These are phyloP conservation scores for Chitala chitala DNA, from an alignment of 2,113 vertebrate species.

Conservation along the genomic window DNA sequence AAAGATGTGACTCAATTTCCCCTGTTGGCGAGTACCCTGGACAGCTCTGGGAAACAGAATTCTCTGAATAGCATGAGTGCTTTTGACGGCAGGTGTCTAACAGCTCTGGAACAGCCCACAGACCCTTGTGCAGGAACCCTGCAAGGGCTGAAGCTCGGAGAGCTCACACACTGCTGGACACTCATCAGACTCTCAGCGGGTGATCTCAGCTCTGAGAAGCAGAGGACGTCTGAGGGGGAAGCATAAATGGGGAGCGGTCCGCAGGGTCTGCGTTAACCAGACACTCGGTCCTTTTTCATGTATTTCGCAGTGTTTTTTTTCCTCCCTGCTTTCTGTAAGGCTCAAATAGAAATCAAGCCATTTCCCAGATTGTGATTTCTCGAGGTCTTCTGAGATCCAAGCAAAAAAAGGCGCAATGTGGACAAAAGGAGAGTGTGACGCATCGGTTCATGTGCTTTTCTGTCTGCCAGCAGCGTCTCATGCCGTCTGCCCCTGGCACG, in stretches of 20 bases:
- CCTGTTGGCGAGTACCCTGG: background rate
- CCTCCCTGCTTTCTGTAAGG: background rate
- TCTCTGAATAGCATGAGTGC: background rate
- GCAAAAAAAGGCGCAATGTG: too few relatives aligned
- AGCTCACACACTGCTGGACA: background rate
- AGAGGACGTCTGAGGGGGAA: background rate
- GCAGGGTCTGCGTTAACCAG: background rate
- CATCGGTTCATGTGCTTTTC: too few relatives aligned
- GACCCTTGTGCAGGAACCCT: background rate
- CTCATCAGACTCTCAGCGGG: slow-evolving; percentile 1
- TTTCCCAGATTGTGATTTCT: background rate
- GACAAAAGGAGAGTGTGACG: too few relatives aligned
- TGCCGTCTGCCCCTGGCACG: too few relatives aligned
- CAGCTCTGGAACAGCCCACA: background rate
- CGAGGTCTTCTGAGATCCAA: background rate
- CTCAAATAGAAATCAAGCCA: background rate
- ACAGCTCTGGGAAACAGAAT: slow-evolving; percentile 5
- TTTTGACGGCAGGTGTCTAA: background rate
- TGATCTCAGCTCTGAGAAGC: background rate
- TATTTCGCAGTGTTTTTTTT: background rate
- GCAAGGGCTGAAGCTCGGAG: background rate
- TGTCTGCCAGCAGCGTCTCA: too few relatives aligned
- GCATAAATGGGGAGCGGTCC: background rate
- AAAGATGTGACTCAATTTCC: background rate
- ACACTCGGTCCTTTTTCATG: background rate